phyloP scores from a whole-genome alignment of 2,888 invertebrate species.

The Lasioglossum calceatum region DNA sequence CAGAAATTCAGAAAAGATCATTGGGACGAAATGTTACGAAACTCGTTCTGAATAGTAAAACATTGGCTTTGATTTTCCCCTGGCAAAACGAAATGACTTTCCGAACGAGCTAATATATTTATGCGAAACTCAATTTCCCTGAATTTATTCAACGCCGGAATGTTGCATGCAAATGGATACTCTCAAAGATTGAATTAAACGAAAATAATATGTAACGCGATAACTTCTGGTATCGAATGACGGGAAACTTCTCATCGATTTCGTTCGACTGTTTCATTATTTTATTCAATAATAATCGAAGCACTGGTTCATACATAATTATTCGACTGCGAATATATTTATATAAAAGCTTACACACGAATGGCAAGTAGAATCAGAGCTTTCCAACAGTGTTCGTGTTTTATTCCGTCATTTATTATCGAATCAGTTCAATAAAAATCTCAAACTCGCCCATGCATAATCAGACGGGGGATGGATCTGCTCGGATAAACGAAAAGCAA shows the following conservation, averaged over 20 bases:
- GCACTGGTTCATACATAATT: background rate
- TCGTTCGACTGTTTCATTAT: background rate
- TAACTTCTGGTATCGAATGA: background rate
- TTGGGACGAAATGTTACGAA: too few relatives aligned
- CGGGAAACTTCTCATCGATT: background rate
- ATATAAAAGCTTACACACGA: background rate
- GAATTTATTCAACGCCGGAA: background rate
- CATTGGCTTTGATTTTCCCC: too few relatives aligned
- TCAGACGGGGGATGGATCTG: background rate
- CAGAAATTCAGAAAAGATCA: too few relatives aligned
- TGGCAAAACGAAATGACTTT: too few relatives aligned
- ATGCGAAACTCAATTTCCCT: background rate
- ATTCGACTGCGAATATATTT: background rate
- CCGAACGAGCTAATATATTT: background rate
- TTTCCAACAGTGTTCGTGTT: background rate
- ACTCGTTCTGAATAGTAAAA: too few relatives aligned
- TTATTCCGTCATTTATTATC: background rate
- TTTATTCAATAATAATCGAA: background rate
- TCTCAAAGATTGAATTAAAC: background rate
- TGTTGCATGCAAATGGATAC: background rate
- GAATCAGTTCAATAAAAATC: background rate
- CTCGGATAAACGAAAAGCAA: background rate
- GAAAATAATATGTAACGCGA: background rate
- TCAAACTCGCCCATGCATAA: background rate
- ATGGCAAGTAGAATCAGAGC: background rate